Evolutionary conservation across 2,113 vertebrate species (phyloP).

Genomic region (Pteropus alecto): DNA sequence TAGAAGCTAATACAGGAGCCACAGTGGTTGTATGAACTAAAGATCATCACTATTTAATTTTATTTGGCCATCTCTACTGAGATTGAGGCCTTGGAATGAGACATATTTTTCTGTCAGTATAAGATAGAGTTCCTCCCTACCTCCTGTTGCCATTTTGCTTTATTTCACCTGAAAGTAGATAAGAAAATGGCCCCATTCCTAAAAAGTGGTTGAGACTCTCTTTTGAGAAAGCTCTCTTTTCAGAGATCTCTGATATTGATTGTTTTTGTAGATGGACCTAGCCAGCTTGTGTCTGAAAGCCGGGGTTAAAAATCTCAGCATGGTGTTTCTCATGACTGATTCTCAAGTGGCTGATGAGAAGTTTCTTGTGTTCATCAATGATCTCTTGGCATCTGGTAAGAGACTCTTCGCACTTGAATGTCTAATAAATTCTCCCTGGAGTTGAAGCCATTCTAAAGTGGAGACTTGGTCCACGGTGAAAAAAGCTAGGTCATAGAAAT

Average conservation of each 20-base stretch:
- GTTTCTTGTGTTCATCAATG: constrained; percentile 96
- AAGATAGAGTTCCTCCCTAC: background rate
- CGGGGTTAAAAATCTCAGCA: constrained; percentile 91
- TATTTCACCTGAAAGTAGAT: background rate
- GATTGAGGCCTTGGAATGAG: background rate
- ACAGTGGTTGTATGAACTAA: background rate
- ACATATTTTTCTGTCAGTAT: background rate
- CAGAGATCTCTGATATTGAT: background rate
- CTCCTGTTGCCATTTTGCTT: background rate
- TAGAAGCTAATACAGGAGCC: background rate
- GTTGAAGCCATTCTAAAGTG: background rate
- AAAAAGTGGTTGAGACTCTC: background rate
- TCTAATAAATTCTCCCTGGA: background rate
- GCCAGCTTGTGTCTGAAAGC: constrained; percentile 91
- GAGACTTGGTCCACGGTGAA: background rate
- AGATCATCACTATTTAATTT: background rate
- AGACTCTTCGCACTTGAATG: background rate
- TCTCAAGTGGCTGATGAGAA: constrained; percentile 92
- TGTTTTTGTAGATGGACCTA: constrained; percentile 85
- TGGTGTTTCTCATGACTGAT: constrained; percentile 93
- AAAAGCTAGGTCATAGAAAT: background rate
- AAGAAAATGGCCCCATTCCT: background rate
- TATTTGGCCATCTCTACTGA: background rate
- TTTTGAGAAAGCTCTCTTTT: background rate
- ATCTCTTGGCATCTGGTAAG: constrained; percentile 94